Evolutionary conservation across 2,797 vertebrate species (phyloP).

Genomic region (Bovichtus variegatus): DNA sequence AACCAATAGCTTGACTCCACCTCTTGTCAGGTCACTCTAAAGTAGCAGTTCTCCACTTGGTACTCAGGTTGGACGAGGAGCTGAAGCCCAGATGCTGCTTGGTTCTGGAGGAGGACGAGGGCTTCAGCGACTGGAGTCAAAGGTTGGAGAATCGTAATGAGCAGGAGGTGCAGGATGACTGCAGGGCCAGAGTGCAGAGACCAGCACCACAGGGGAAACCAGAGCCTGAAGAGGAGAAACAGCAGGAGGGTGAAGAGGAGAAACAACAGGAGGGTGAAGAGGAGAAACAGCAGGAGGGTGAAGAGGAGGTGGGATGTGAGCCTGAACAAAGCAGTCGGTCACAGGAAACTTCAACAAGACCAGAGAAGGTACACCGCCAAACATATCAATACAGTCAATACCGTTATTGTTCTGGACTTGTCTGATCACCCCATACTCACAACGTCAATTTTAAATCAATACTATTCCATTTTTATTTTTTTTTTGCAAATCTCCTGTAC

Average conservation of each 20-base stretch:
- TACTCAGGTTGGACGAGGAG: slow-evolving; percentile 76
- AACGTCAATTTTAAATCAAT: too few species aligned
- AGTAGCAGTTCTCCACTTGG: neutral
- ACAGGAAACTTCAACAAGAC: slow-evolving; percentile 41
- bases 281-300: slow-evolving; percentile 17
- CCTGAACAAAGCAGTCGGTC: slow-evolving; percentile 11
- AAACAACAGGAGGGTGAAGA: slow-evolving; percentile 18
- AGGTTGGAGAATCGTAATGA: slow-evolving; percentile 84
- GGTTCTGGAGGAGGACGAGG: slow-evolving; percentile 92
- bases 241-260: slow-evolving; percentile 39
- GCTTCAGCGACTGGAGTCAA: slow-evolving; percentile 94
- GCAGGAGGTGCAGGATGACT: slow-evolving; percentile 44
- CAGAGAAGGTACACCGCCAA: slow-evolving; percentile 54
- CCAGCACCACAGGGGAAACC: slow-evolving; percentile 29
- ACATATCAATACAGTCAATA: neutral
- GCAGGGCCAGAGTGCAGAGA: slow-evolving; percentile 29
- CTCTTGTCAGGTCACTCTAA: neutral
- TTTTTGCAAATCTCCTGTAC: neutral
- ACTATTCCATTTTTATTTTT: too few species aligned
- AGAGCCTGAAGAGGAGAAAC: slow-evolving; percentile 24
- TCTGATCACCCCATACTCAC: neutral
- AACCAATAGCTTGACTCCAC: neutral
- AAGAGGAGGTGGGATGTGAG: slow-evolving; percentile 24
- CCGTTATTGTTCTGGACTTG: neutral
- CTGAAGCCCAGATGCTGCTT: slow-evolving; percentile 79